phyloP scores from a whole-genome alignment of 2,888 invertebrate genomes.

The Euproctis similis region DNA sequence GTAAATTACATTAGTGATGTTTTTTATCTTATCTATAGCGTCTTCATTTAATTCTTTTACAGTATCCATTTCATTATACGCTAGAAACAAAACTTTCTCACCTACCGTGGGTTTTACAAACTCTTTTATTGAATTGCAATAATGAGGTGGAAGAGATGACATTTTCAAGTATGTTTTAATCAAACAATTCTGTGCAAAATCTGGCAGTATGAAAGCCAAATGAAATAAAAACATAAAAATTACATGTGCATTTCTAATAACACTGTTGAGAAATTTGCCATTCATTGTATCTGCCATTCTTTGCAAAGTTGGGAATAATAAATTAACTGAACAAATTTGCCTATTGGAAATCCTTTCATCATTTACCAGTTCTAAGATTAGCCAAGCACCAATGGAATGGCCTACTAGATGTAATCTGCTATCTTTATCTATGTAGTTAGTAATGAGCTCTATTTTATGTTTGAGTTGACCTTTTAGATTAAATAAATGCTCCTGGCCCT shows the following conservation, averaged over 20 bases:
- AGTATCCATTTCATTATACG: slow-evolving; percentile 86
- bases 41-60: slow-evolving; percentile 81
- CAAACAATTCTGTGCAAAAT: slow-evolving; percentile 59
- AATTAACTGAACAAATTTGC: slow-evolving; percentile 78
- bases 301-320: slow-evolving; percentile 93
- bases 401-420: slow-evolving; percentile 88
- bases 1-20: slow-evolving; percentile 80
- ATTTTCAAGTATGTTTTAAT: slow-evolving; percentile 74
- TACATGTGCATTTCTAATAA: slow-evolving; percentile 59
- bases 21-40: slow-evolving; percentile 79
- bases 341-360: slow-evolving; percentile 67
- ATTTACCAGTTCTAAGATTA: slow-evolving; percentile 83
- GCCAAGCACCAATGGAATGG: slow-evolving; percentile 94
- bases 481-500: slow-evolving; percentile 78
- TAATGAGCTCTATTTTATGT: slow-evolving; percentile 87
- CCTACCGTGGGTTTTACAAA: slow-evolving; percentile 76
- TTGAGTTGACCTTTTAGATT: slow-evolving; percentile 85
- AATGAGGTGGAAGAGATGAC: slow-evolving; percentile 65
- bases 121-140: slow-evolving; percentile 67
- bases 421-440: slow-evolving; percentile 80
- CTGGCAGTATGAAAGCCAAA: slow-evolving; percentile 70
- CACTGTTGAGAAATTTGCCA: slow-evolving; percentile 81
- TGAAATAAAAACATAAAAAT: slow-evolving; percentile 50
- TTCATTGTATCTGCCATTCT: slow-evolving; percentile 84
- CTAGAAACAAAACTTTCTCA: slow-evolving; percentile 81